These are phyloP conservation scores for Tachycineta bicolor DNA, from an alignment of 2,113 vertebrate species.

Conservation along the genomic window DNA sequence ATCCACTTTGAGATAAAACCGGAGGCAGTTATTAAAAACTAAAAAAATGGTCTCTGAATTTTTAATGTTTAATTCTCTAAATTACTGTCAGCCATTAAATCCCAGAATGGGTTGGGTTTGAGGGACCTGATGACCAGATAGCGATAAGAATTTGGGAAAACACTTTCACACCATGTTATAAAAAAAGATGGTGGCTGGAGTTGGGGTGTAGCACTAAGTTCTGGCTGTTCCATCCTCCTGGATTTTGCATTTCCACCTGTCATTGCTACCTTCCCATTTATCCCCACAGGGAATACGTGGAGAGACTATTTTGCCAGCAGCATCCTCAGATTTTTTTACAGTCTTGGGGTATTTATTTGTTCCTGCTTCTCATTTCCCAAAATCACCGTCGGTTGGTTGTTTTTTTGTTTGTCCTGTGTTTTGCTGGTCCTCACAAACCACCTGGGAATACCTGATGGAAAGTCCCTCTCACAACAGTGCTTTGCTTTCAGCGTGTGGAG, in stretches of 20 bases:
- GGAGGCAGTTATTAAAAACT: not conserved
- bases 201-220: not conserved
- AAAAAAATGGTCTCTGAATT: not conserved
- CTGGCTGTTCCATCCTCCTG: not conserved
- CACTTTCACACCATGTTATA: fast-evolving
- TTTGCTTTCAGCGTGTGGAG: not conserved
- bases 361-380: not conserved
- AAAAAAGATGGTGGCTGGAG: not conserved
- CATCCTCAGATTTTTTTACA: not conserved
- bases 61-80: not conserved
- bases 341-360: not conserved
- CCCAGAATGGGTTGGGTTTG: not conserved
- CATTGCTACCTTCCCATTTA: not conserved
- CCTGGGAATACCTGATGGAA: not conserved
- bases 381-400: fast-evolving
- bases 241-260: not conserved
- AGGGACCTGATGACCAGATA: not conserved
- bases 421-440: not conserved
- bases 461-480: not conserved
- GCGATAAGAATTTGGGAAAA: not conserved
- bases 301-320: not conserved
- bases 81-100: not conserved
- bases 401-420: not conserved
- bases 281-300: not conserved
- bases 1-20: not conserved